These are phyloP conservation scores for Anadara kagoshimensis DNA, from an alignment of 1,140 invertebrate species.

Conservation along the genomic window DNA sequence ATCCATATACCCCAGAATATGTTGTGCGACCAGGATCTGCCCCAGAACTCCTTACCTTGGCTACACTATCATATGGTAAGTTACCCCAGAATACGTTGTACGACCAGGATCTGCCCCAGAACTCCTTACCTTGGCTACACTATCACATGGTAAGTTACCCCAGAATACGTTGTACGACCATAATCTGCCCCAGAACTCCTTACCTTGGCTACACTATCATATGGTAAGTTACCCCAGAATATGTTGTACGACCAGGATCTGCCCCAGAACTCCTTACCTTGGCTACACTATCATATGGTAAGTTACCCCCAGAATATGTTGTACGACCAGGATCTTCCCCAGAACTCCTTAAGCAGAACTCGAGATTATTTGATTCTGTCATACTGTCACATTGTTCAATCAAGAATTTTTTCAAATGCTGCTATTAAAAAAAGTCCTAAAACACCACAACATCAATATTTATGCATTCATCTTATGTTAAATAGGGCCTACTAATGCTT, in stretches of 20 bases:
- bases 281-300: conserved; percentile 73
- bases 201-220: conserved; percentile 74
- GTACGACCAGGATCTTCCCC: conserved; percentile 76
- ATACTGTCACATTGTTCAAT: too few relatives aligned
- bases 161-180: conserved; percentile 77
- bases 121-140: conserved; percentile 78
- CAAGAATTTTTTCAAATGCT: too few relatives aligned
- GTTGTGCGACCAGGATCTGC: conserved; percentile 75
- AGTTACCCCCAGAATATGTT: conserved; percentile 79
- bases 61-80: conserved; percentile 79
- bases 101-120: conserved; percentile 77
- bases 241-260: conserved; percentile 75
- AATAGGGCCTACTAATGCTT: too few relatives aligned
- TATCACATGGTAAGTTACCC: conserved; percentile 63
- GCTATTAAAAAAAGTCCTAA: too few relatives aligned
- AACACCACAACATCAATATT: too few relatives aligned
- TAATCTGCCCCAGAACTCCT: conserved; percentile 79
- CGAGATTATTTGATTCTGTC: too few relatives aligned
- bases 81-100: conserved; percentile 79
- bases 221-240: conserved; percentile 77
- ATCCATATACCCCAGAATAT: conserved; percentile 83
- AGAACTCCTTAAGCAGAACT: conserved; percentile 80
- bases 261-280: conserved; percentile 79
- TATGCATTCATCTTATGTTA: too few relatives aligned
- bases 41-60: conserved; percentile 80